A percentile compares a stretch with the other conserved stretches of the same genome.
These are phyloP conservation scores for Tinea trinotella DNA, from an alignment of 2,888 invertebrate species.

Conservation along the genomic window DNA sequence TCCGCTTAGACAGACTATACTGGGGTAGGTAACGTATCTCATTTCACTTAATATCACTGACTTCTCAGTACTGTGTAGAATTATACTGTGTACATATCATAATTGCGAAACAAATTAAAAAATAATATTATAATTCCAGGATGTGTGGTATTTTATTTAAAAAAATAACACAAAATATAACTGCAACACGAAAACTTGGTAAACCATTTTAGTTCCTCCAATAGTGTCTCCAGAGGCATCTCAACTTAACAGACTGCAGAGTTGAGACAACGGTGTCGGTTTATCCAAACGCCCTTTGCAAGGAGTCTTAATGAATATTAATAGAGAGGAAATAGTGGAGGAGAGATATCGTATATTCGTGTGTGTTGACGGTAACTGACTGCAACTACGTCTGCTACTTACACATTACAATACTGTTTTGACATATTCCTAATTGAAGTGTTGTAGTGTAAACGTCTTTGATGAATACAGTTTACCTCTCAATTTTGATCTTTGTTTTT, in stretches of 20 bases:
- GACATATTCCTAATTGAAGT: background rate
- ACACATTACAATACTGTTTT: conserved; percentile 7
- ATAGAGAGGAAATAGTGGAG: conserved; percentile 32
- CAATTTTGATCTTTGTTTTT: too few species aligned
- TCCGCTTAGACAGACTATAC: too few species aligned
- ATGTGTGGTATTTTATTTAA: too few species aligned
- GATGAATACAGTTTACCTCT: too few species aligned
- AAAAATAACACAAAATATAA: too few species aligned
- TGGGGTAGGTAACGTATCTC: too few species aligned
- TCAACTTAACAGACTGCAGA: conserved; percentile 16
- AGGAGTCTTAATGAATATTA: conserved; percentile 61
- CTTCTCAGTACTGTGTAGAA: too few species aligned
- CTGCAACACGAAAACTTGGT: too few species aligned
- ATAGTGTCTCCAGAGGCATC: conserved; percentile 7
- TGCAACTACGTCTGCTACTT: background rate
- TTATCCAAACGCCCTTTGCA: conserved; percentile 38
- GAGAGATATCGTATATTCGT: conserved; percentile 18
- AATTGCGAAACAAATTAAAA: too few species aligned
- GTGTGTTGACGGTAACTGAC: conserved; percentile 5
- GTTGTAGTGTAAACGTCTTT: background rate
- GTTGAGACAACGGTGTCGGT: conserved; percentile 33
- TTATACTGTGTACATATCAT: too few species aligned
- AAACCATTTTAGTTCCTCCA: background rate
- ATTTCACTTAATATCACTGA: too few species aligned
- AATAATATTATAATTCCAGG: too few species aligned